Evolutionary conservation across 1,140 invertebrate species (phyloP).

Genomic region (Magallana ariakensis): DNA sequence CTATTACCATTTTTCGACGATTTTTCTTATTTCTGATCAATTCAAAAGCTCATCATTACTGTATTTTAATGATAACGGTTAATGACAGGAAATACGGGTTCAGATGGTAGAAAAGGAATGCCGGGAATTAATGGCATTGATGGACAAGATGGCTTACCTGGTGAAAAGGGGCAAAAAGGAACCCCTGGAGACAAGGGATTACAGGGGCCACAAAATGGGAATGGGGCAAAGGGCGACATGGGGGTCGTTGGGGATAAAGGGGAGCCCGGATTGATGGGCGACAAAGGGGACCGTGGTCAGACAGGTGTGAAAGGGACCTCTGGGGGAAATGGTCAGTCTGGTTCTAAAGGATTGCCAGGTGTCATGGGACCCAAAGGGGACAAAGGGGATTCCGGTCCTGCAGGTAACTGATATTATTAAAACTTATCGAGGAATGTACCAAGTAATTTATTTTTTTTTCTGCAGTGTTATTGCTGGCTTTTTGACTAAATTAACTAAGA

Average conservation of each 20-base stretch:
- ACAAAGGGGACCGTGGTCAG: not conserved
- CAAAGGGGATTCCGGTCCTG: not conserved
- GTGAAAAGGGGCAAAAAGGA: slow-evolving; percentile 15
- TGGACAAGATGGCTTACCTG: not conserved
- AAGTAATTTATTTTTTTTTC: no score
- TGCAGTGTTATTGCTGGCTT: no score
- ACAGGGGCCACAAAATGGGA: not conserved
- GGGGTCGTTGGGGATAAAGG: not conserved
- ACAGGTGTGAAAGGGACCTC: not conserved
- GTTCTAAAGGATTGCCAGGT: not conserved
- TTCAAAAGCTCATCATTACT: no score
- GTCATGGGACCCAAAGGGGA: not conserved
- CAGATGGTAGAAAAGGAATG: not conserved
- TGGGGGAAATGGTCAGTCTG: not conserved
- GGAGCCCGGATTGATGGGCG: not conserved
- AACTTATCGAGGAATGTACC: no score
- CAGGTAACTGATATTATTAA: not conserved
- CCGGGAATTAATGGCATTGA: not conserved
- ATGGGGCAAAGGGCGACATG: not conserved
- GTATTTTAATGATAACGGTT: no score
- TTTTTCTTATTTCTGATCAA: no score
- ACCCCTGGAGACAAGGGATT: slow-evolving; percentile 6
- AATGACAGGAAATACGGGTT: not conserved
- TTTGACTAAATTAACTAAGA: no score
- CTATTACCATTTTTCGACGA: no score